Evolutionary conservation across 2,113 vertebrate genomes (phyloP).

Genomic region (Cinclus cinclus): DNA sequence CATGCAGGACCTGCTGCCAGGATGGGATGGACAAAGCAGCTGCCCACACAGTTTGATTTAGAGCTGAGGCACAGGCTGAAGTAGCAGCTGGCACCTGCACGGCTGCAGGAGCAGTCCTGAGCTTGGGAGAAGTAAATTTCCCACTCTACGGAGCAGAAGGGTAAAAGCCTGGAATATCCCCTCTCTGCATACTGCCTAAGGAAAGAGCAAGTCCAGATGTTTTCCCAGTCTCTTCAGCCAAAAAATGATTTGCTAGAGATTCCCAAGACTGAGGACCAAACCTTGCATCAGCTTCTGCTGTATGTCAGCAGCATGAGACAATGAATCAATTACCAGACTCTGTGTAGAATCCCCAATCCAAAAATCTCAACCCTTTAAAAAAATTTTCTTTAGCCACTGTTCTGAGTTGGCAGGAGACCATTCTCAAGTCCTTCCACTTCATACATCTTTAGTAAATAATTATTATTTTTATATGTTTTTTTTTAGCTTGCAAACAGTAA

Average conservation of each 20-base stretch:
- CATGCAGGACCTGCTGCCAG: background rate
- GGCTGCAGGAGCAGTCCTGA: background rate
- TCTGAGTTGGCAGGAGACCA: background rate
- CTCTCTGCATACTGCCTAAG: background rate
- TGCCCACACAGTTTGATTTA: background rate
- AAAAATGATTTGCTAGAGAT: background rate
- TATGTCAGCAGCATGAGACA: rapidly evolving
- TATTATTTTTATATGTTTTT: rapidly evolving
- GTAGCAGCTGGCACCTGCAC: background rate
- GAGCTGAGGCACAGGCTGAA: background rate
- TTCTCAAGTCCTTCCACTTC: background rate
- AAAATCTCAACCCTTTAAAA: background rate
- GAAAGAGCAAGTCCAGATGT: background rate
- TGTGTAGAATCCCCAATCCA: background rate
- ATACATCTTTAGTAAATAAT: background rate
- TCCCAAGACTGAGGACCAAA: background rate
- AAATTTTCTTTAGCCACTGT: background rate
- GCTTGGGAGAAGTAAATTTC: background rate
- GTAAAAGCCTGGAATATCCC: background rate
- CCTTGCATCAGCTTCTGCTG: background rate
- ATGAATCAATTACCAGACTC: background rate
- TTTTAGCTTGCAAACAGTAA: background rate
- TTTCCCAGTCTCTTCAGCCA: background rate
- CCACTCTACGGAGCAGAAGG: background rate
- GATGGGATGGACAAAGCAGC: background rate